Evolutionary conservation across 2,797 vertebrate genomes (phyloP).

Genomic region (Falco novaeseelandiae): DNA sequence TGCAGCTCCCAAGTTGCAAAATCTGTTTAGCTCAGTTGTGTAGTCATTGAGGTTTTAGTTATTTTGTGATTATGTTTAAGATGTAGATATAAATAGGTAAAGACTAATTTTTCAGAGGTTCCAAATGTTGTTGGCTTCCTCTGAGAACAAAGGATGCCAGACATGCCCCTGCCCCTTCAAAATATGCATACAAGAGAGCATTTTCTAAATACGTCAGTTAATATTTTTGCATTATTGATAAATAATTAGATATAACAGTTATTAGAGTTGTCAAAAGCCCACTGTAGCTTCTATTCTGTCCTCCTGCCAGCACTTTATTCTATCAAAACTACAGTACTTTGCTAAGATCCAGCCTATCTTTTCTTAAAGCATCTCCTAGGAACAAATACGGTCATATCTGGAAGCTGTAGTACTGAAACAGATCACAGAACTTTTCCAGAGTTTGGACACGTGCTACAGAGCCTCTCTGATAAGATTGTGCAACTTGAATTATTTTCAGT

Average conservation of each 20-base stretch:
- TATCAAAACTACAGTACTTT: background rate
- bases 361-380: background rate
- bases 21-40: background rate
- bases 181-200: background rate
- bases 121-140: background rate
- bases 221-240: background rate
- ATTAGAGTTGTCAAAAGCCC: background rate
- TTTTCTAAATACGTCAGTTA: background rate
- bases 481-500: background rate
- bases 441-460: background rate
- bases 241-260: background rate
- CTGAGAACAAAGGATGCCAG: background rate
- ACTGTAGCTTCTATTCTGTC: background rate
- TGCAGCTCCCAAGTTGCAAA: background rate
- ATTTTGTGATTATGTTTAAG: background rate
- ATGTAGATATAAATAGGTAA: background rate
- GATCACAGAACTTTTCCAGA: background rate
- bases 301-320: background rate
- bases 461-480: background rate
- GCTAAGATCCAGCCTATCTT: background rate
- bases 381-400: background rate
- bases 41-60: background rate
- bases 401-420: background rate
- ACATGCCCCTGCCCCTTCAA: background rate
- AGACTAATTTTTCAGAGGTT: background rate